Base-by-base conservation (phyloP, 1,140 invertebrate species). In the Laupala kohalensis region DNA sequence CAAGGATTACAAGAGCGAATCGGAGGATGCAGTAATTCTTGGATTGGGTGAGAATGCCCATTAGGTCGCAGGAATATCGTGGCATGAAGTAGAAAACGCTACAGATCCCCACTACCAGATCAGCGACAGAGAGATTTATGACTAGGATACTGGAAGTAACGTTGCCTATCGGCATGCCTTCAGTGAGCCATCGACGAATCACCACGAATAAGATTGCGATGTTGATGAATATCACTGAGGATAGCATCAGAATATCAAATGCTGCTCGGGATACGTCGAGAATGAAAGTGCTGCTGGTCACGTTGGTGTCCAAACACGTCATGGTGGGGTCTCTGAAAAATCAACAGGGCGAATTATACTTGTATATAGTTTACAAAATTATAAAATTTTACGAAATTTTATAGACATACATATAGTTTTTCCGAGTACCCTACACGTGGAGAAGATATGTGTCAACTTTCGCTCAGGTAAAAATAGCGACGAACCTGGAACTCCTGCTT, bases 61-160 rank as follows among this genome's bases (percentile, higher is more conserved):
- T 15, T 13, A 69, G 19, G 68, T 23, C 25, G 68, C 68, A 69
- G n/a, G 23, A 13, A 25, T 69, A 69, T 13, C 26, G 29, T 9
- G 29, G 26, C 68, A 37, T 9, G 68, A 69, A 37, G 68, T 24
- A 15, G 68, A 28, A 69, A 15, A 69, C n/a, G n/a, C 19, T 26
- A 1, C 12, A 13, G 68, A 27, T 12, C 15, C 26, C 68, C 15
- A 69, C 23, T 9, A 69, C 12, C 9, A 69, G 15, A 25, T 69
- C 68, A 15, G 68, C 68, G n/a, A 26, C 68, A 15, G 68, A 23
- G 1, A 69, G 68, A 25, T 69, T 69, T 6, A 69, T 5, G 68
- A 69, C 68, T 13, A 69, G 29, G 9, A 27, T 13, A 25, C 19
- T n/a, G 68, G 68, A 69, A 19, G 37, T 53, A 19, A 53, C 37